These are phyloP conservation scores for Phocides pigmalion DNA, from an alignment of 1,140 invertebrate species.

Conservation along the genomic window DNA sequence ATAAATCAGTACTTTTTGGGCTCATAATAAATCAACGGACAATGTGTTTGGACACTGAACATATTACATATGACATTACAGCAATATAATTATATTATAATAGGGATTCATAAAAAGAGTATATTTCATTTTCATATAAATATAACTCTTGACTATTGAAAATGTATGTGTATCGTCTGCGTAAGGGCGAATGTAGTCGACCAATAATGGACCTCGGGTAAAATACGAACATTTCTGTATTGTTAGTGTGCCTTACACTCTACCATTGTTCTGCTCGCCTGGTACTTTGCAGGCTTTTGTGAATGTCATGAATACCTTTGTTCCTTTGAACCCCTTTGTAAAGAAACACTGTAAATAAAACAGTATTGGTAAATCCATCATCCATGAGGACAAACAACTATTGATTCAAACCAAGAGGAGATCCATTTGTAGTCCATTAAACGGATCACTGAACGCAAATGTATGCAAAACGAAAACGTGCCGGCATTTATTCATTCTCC, in stretches of 20 bases:
- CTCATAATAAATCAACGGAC: no score
- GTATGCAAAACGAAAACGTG: background rate
- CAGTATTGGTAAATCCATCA: constrained; percentile 2
- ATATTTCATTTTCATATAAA: background rate
- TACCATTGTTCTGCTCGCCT: constrained; percentile 32
- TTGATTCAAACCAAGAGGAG: constrained; percentile 3
- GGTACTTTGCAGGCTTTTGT: constrained; percentile 33
- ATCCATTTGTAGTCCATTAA: constrained; percentile 1
- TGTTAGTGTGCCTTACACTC: constrained; percentile 17
- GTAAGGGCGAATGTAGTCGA: background rate
- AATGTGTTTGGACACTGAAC: no score
- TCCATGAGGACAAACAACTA: background rate
- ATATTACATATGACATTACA: no score
- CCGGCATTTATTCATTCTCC: background rate
- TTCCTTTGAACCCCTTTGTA: constrained; percentile 8
- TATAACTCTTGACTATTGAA: background rate
- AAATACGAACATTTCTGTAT: constrained; percentile 6
- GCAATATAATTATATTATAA: no score
- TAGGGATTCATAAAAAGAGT: no score
- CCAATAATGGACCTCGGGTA: background rate
- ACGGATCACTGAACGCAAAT: constrained; percentile 2
- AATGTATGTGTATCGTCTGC: background rate
- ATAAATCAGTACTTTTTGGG: no score
- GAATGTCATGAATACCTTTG: constrained; percentile 25
- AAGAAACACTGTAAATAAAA: background rate